Evolutionary conservation across 2,888 invertebrate genomes (phyloP), one percentile per base, ranked within the genome.

Genomic region (Xanthia togata): DNA sequence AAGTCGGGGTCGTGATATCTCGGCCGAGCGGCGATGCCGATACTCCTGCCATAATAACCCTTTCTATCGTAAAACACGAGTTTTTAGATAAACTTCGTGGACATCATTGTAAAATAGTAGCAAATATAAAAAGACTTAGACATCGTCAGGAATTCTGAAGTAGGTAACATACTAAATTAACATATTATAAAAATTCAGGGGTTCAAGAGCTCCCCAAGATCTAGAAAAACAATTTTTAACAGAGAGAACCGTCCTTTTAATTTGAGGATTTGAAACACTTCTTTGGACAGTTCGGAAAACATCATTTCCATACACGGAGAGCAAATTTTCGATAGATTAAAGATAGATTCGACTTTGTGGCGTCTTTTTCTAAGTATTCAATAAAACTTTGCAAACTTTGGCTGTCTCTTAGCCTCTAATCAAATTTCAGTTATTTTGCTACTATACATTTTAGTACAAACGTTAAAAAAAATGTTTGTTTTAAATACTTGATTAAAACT

Each of bases 1-100:
- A 88, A 85, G 89, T 87, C 86, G 91, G 88, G 93, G 93, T 93
- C 93, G 87, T 81, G 79, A 82, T 92, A 93, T 93, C 93, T 87
- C 85, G 80, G 82, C 73, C 81, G 74, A 83, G 81, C 72, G 65
- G 70, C 79, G 73, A 76, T 75, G 73, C 77, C 76, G 85, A 85
- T 84, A 80, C 75, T 84, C 78, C 76, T 83, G 82, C 73, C 82
- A 83, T 84, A 78, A 81, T 85, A 84, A 85, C 81, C 86, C 82
- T 88, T 85, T 90, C 89, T 85, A 84, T 85, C 78, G 70, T 84
- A 80, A 80, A 84, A 73, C 87, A 73, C 53, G 47, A 87, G 57
- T 69, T 86, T 83, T 84, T 79, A 83, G 84, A 73, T 83, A 83
- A 55, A 78, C 20, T 67, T 59, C 53, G 44, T 50, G 47, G 50